Percentiles rank a stretch among this genome's conserved stretches.
phyloP scores from a whole-genome alignment of 2,888 invertebrate species.

The Xanthia icteritia region DNA sequence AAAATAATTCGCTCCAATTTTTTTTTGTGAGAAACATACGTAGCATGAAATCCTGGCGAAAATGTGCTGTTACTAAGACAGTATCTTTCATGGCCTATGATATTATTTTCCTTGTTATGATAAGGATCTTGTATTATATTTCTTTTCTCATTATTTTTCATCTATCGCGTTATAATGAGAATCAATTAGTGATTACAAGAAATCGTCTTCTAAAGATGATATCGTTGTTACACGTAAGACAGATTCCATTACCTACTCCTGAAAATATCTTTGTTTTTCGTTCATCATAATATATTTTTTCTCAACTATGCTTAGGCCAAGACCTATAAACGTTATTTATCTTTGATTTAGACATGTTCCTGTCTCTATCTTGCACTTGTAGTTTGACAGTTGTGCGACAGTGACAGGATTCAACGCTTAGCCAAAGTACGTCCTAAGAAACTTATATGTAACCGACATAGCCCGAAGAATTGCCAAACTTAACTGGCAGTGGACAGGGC shows the following conservation, averaged over 20 bases:
- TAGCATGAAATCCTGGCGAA: slow-evolving; percentile 14
- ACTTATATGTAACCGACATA: too few relatives aligned
- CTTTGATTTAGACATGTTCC: too few relatives aligned
- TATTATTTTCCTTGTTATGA: slow-evolving; percentile 3
- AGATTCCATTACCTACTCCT: neutral
- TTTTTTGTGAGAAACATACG: slow-evolving; percentile 33
- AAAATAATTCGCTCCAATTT: slow-evolving; percentile 48
- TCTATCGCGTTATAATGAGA: neutral
- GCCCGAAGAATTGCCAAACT: too few relatives aligned
- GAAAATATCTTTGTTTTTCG: neutral
- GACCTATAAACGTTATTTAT: too few relatives aligned
- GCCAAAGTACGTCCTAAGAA: too few relatives aligned
- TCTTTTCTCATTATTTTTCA: neutral
- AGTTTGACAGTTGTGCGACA: too few relatives aligned
- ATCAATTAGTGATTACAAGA: slow-evolving; percentile 18
- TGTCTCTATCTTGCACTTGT: too few relatives aligned
- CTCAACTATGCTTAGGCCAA: neutral
- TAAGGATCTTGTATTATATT: slow-evolving; percentile 11
- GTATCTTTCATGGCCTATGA: slow-evolving; percentile 7
- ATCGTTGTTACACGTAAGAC: too few relatives aligned
- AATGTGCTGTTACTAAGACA: slow-evolving; percentile 25
- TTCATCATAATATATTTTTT: neutral
- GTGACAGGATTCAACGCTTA: too few relatives aligned
- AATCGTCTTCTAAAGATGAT: neutral
- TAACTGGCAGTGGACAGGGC: too few relatives aligned